phyloP scores from a whole-genome alignment of 2,113 vertebrate species.

The Proteles cristata region DNA sequence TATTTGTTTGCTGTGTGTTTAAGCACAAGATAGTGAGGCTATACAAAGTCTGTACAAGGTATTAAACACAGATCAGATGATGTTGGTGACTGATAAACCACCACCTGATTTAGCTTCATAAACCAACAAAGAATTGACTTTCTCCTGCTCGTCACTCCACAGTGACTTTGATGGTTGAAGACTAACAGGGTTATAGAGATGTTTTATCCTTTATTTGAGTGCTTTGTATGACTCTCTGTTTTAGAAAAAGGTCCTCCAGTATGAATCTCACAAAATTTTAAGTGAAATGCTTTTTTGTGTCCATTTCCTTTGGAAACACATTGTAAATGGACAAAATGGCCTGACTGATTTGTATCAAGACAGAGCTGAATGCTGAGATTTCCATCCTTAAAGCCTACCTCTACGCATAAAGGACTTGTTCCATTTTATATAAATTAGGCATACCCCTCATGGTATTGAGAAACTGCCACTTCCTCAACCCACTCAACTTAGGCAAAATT shows the following conservation, averaged over 20 bases:
- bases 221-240: not conserved
- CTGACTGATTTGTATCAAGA: conserved; percentile 25
- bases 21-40: not conserved
- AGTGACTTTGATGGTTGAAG: not conserved
- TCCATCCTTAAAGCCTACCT: conserved; percentile 29
- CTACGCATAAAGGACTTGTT: conserved; percentile 62
- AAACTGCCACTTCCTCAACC: conserved; percentile 52
- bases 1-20: not conserved
- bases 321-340: not conserved
- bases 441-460: conserved; percentile 42
- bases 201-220: not conserved
- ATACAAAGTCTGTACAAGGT: not conserved
- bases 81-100: not conserved
- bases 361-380: conserved; percentile 21
- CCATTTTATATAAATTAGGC: conserved; percentile 71
- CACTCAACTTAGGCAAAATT: conserved; percentile 51
- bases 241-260: not conserved
- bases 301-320: conserved; percentile 44
- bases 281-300: conserved; percentile 35
- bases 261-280: not conserved
- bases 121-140: not conserved
- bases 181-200: not conserved
- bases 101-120: not conserved
- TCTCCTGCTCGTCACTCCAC: not conserved
- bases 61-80: not conserved